Evolutionary conservation across 2,888 invertebrate species (phyloP), one percentile per base, ranked within the genome.

Genomic region (Zygothrica quintamaculata): DNA sequence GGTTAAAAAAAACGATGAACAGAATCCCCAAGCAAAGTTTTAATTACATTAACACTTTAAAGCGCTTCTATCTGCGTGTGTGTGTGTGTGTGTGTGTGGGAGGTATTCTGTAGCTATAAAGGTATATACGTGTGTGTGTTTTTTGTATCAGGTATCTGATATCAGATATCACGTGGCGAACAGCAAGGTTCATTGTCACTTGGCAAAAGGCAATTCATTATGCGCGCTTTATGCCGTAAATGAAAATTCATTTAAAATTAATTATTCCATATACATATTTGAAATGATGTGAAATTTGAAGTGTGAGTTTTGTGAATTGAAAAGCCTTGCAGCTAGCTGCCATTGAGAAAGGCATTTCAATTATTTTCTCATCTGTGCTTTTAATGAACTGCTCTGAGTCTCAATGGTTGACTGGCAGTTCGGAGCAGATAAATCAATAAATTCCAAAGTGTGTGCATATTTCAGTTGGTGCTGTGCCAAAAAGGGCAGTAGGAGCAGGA

Each of bases 41-140:
- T 81, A 81, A 81, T 81, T 84, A 74, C 84, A 84, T 81, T 84
- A 56, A 36, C 76, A 76, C 76, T 70, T 74, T 76, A 74, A 71
- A 74, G 70, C 22, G 43, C n/a, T 55, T 16, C 42, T 39, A 33
- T 37, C 16, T 29, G 9, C 47, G 11, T 36, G 36, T 44, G 50
- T 18, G 11, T 6, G 48, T 3, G 26, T 16, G 33, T 36, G 33
- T 40, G 29, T 29, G 29, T 39, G 26, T n/a, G n/a, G n/a, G n/a
- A n/a, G n/a, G n/a, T n/a, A n/a, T n/a, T n/a, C n/a, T n/a, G n/a
- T n/a, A n/a, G 6, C 31, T 51, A 40, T 12, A 34, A 8, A 29
- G 3, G 29, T 31, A 47, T 29, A 26, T 33, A n/a, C n/a, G 47
- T 22, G 37, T 25, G 51, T 48, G 37, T 62, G 62, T 65, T 12